Evolutionary conservation across 2,113 vertebrate species (phyloP).

Genomic region (Siniperca chuatsi): DNA sequence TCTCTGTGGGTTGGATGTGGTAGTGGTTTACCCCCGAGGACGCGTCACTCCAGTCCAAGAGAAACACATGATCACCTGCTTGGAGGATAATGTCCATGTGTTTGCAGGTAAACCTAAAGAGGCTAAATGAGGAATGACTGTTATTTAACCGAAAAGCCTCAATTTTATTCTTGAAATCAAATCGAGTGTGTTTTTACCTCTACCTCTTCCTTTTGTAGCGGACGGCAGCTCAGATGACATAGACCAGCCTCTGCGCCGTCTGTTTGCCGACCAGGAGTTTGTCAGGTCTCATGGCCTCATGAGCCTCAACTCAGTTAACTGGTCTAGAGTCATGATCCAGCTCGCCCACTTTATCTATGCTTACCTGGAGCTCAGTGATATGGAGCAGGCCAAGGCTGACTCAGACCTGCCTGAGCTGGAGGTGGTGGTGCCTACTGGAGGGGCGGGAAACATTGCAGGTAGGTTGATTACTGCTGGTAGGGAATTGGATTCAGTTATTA

Average conservation of each 20-base stretch:
- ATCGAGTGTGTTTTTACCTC: neutral
- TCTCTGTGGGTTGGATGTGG: conserved; percentile 86
- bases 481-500: neutral
- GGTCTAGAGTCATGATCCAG: conserved; percentile 93
- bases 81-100: conserved; percentile 92
- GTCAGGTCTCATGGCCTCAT: conserved; percentile 86
- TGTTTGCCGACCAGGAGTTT: conserved; percentile 88
- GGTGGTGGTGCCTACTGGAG: conserved; percentile 94
- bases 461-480: neutral
- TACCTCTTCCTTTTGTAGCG: conserved; percentile 75
- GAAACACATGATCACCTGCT: conserved; percentile 92
- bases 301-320: conserved; percentile 95
- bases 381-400: conserved; percentile 80
- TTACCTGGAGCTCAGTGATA: conserved; percentile 89
- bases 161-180: neutral
- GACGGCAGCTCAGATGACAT: conserved; percentile 93
- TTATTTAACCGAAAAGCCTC: neutral
- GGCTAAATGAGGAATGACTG: neutral
- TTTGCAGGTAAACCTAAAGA: conserved; percentile 85
- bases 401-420: conserved; percentile 84
- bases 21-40: conserved; percentile 90
- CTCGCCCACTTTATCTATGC: conserved; percentile 91
- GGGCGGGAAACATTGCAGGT: conserved; percentile 92
- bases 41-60: conserved; percentile 90
- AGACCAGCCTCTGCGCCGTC: conserved; percentile 86